Percentiles rank a stretch among this genome's conserved stretches.
These are phyloP conservation scores for Meteorus cinctellus DNA, from an alignment of 2,888 invertebrate genomes.

Conservation along the genomic window DNA sequence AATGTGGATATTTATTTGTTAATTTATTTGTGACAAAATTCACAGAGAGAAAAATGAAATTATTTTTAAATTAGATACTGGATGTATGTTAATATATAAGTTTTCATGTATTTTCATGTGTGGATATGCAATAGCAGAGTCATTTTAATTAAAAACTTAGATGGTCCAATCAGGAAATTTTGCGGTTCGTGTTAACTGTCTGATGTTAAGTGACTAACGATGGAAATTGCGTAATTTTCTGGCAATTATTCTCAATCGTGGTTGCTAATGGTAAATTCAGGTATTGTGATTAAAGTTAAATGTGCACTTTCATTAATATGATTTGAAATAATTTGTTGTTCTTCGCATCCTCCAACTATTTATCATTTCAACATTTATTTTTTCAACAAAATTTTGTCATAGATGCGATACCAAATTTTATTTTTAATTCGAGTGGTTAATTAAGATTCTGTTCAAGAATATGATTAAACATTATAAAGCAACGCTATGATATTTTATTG, in stretches of 20 bases:
- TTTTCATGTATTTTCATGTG: background rate
- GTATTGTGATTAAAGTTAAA: slow-evolving; percentile 28
- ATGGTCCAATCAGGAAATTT: slow-evolving; percentile 33
- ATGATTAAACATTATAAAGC: no score
- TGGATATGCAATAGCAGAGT: background rate
- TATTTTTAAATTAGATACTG: no score
- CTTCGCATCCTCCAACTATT: no score
- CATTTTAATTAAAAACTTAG: slow-evolving; percentile 34
- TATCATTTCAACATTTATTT: no score
- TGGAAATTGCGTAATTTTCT: slow-evolving; percentile 49
- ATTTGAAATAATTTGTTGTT: background rate
- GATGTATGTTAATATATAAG: no score
- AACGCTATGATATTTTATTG: no score
- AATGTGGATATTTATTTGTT: background rate
- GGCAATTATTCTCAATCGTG: slow-evolving; percentile 20
- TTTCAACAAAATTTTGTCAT: no score
- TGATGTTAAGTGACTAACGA: slow-evolving; percentile 52
- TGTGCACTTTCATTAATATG: background rate
- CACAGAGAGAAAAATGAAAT: no score
- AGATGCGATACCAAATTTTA: no score
- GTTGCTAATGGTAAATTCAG: slow-evolving; percentile 30
- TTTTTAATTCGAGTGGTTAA: no score
- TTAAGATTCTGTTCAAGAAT: no score
- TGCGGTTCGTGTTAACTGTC: slow-evolving; percentile 48
- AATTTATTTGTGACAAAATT: no score